A percentile compares a stretch with the other conserved stretches of the same genome.
These are phyloP conservation scores for Acanthis flammea DNA, from an alignment of 2,797 vertebrate species.

Conservation along the genomic window DNA sequence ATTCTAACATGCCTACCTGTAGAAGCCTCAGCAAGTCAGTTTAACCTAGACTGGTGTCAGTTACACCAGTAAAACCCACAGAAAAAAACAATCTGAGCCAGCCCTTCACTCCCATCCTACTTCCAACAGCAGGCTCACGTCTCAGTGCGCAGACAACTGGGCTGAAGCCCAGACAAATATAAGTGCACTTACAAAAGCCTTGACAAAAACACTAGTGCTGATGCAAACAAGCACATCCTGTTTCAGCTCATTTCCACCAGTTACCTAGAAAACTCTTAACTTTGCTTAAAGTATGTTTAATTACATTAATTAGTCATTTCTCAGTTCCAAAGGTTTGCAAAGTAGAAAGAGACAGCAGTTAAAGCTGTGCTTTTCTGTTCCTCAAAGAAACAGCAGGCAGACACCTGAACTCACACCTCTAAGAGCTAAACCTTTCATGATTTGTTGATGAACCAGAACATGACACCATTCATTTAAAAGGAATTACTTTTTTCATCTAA, in stretches of 20 bases:
- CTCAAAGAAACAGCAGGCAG: background rate
- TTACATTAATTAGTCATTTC: background rate
- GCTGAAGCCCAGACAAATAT: background rate
- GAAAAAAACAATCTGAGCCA: background rate
- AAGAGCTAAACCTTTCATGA: background rate
- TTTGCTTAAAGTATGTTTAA: background rate
- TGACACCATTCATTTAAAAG: background rate
- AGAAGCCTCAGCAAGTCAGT: background rate
- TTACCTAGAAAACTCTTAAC: background rate
- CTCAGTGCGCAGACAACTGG: background rate
- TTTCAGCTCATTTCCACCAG: background rate
- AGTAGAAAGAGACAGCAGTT: background rate
- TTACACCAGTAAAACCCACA: background rate
- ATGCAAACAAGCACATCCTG: slow-evolving; percentile 19
- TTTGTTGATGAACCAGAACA: background rate
- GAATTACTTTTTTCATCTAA: background rate
- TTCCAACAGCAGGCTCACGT: background rate
- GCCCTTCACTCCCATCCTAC: background rate
- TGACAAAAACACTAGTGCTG: background rate
- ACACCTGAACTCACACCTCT: background rate
- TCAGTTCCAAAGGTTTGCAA: background rate
- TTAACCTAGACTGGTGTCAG: background rate
- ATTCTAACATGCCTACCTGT: background rate
- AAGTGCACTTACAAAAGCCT: background rate
- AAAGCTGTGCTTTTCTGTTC: background rate